These are phyloP conservation scores for Gnathonemus echidnorhynchus DNA, from an alignment of 2,113 vertebrate species.

Conservation along the genomic window DNA sequence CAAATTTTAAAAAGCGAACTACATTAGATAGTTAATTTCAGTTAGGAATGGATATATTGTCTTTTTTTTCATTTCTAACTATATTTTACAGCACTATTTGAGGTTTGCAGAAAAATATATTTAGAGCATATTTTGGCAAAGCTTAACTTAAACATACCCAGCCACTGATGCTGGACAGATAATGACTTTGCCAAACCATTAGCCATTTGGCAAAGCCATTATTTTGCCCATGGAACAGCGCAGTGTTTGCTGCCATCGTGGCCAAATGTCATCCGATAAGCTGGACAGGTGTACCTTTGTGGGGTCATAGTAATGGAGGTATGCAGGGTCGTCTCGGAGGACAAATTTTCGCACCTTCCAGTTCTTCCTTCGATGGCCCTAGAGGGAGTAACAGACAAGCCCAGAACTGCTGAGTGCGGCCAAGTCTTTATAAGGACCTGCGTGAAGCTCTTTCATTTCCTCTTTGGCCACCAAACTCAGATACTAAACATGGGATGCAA, in stretches of 20 bases:
- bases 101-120: not conserved
- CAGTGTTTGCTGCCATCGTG: not conserved
- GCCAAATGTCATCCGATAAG: not conserved
- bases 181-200: not conserved
- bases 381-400: not conserved
- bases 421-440: not conserved
- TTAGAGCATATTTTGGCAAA: not conserved
- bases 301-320: conserved; percentile 91
- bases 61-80: not conserved
- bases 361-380: conserved; percentile 93
- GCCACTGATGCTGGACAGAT: not conserved
- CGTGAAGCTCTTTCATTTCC: conserved; percentile 11
- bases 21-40: not conserved
- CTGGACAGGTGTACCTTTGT: conserved; percentile 60
- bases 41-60: not conserved
- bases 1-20: not conserved
- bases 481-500: not conserved
- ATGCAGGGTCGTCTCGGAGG: conserved; percentile 90
- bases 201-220: not conserved
- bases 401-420: not conserved
- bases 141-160: not conserved
- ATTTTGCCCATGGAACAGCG: not conserved
- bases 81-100: not conserved
- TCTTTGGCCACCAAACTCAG: not conserved
- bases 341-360: conserved; percentile 98